These are phyloP conservation scores for Seriola quinqueradiata DNA, from an alignment of 2,113 vertebrate species.

Conservation along the genomic window DNA sequence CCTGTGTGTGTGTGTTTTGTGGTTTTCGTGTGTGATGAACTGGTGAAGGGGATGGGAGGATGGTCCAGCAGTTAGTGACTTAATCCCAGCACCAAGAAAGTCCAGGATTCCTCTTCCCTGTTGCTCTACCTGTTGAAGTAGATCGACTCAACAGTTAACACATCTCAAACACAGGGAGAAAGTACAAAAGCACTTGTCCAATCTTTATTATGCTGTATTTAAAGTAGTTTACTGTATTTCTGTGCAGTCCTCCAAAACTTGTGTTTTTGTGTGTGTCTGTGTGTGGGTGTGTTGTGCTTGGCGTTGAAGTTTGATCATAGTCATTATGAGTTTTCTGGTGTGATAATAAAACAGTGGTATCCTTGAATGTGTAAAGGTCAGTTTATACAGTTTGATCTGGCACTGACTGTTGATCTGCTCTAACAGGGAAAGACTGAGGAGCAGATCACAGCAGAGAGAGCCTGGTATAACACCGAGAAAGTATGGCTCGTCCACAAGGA, in stretches of 20 bases:
- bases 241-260: not conserved
- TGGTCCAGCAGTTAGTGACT: constrained; percentile 5
- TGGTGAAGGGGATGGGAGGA: not conserved
- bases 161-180: not conserved
- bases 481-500: constrained; percentile 98
- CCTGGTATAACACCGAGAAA: constrained; percentile 95
- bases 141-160: not conserved
- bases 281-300: not conserved
- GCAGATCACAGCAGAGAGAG: constrained; percentile 90
- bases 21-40: constrained; percentile 27
- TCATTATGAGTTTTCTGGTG: no score
- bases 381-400: not conserved
- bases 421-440: constrained; percentile 93
- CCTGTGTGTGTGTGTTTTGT: constrained; percentile 39
- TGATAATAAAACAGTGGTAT: no score
- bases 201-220: constrained; percentile 6
- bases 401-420: constrained; percentile 4
- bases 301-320: no score
- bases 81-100: constrained; percentile 9
- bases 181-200: not conserved
- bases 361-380: no score
- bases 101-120: constrained; percentile 9
- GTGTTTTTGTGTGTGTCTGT: not conserved
- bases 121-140: not conserved
- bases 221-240: not conserved